Evolutionary conservation across 2,113 vertebrate species (phyloP), one percentile per base, ranked within the genome.

Genomic region (Pao palembangensis): DNA sequence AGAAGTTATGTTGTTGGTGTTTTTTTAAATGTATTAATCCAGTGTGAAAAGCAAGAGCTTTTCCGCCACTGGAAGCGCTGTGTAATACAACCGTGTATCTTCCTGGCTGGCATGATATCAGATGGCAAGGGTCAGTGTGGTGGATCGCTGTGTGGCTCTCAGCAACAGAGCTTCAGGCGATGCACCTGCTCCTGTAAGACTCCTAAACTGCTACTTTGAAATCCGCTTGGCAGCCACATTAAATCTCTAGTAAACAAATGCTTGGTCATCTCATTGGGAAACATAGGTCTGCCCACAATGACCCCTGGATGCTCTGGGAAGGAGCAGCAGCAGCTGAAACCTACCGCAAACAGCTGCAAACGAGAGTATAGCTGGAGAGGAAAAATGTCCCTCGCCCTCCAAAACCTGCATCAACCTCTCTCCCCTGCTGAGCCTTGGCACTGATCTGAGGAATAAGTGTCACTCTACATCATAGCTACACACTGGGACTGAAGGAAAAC

Each of bases 371-470:
- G 76, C 44, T 73, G 58, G 25, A 65, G 51, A 56, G 28, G 38
- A 51, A 28, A 65, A 63, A 23, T 20, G 15, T 49, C 47, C 56
- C 58, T 34, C n/a, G 17, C 34, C 15, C 18, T 18, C 44, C 20
- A 8, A 19, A 60, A 69, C 60, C 48, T 55, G 62, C 55, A 55
- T n/a, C 64, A 49, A 47, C 38, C 21, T 50, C 11, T 42, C 43
- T 14, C 18, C 47, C 79, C 71, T 25, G 73, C 77, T 81, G 83
- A 51, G 85, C 65, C 55, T 55, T 78, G 78, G 78, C 82, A 83
- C 67, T 67, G 75, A 84, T 77, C 76, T 81, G 73, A 84, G 49
- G 62, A 76, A 64, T 55, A 58, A 61, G 49, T 15, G 19, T 76
- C 67, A 78, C 71, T 69, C 60, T 78, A 63, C 59, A 66, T 51